These are phyloP conservation scores for Cherax destructor DNA, from an alignment of 1,140 invertebrate species.

Conservation along the genomic window DNA sequence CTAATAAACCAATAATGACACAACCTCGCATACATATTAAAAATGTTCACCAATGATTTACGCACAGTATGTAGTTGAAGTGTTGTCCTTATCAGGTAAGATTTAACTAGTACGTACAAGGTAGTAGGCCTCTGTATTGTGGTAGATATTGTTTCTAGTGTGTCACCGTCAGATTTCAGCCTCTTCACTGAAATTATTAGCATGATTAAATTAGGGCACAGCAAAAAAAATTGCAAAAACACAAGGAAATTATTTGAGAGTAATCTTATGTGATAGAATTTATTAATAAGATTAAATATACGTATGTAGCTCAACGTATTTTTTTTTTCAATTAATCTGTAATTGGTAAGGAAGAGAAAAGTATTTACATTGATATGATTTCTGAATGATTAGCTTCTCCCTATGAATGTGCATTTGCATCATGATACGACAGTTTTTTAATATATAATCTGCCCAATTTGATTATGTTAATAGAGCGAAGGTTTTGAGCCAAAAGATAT, in stretches of 20 bases:
- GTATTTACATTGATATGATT: background rate
- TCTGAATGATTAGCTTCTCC: conserved; percentile 8
- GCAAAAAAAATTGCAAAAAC: background rate
- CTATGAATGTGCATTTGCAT: conserved; percentile 7
- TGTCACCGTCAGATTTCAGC: background rate
- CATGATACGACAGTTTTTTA: background rate
- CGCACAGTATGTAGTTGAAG: too few relatives aligned
- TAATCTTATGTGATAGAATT: too few relatives aligned
- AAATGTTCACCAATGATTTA: too few relatives aligned
- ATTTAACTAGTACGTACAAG: background rate
- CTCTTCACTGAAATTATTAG: conserved; percentile 13
- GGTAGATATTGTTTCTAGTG: background rate
- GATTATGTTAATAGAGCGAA: conserved; percentile 60
- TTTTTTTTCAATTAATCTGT: background rate
- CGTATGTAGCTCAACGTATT: too few relatives aligned
- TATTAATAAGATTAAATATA: too few relatives aligned
- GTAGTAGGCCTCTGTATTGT: background rate
- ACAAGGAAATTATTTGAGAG: background rate
- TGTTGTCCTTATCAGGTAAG: background rate
- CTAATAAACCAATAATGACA: too few relatives aligned
- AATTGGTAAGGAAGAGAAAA: conserved; percentile 8
- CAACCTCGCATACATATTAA: too few relatives aligned
- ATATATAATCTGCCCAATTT: conserved; percentile 42
- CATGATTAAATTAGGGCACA: conserved; percentile 63
- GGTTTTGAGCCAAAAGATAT: conserved; percentile 25